Percentiles rank a stretch among this genome's conserved stretches.
phyloP scores from a whole-genome alignment of 1,140 invertebrate species.

The Drosophila tani region DNA sequence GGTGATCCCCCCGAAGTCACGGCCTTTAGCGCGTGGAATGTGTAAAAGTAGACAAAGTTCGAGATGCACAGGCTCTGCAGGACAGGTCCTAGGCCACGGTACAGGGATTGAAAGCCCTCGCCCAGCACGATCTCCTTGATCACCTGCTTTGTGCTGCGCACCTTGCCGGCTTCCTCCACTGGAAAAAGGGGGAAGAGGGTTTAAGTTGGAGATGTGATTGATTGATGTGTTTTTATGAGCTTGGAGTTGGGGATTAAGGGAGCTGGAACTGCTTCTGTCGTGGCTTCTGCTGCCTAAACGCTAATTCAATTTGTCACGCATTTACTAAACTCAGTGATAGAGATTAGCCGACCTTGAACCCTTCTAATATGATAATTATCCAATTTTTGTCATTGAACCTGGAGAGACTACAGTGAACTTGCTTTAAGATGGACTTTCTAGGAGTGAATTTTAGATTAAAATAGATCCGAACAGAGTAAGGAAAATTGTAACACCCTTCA shows the following conservation, averaged over 20 bases:
- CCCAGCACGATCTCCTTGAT: conserved; percentile 88
- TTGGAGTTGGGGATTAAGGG: background rate
- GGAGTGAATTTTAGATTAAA: no score
- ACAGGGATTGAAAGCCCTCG: conserved; percentile 91
- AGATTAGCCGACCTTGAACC: conserved; percentile 18
- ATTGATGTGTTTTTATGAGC: no score
- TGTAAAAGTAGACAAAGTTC: conserved; percentile 97
- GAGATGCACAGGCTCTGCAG: conserved; percentile 93
- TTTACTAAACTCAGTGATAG: background rate
- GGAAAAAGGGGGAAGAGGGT: conserved; percentile 24
- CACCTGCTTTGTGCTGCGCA: conserved; percentile 87
- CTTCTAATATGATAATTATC: conserved; percentile 24
- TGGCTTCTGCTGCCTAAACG: background rate
- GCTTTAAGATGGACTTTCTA: background rate
- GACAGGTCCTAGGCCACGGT: conserved; percentile 93
- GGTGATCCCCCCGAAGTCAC: conserved; percentile 85
- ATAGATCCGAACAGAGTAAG: no score
- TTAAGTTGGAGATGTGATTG: background rate
- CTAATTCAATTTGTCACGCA: conserved; percentile 43
- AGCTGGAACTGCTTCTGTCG: background rate
- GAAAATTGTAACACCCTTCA: no score
- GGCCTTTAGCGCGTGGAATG: conserved; percentile 93
- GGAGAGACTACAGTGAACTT: background rate
- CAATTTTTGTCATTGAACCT: conserved; percentile 14
- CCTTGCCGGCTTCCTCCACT: conserved; percentile 88